Percentiles rank a stretch among this genome's conserved stretches.
Conservation (phyloP, 2,797 vertebrate species). For the Anas acuta region DNA sequence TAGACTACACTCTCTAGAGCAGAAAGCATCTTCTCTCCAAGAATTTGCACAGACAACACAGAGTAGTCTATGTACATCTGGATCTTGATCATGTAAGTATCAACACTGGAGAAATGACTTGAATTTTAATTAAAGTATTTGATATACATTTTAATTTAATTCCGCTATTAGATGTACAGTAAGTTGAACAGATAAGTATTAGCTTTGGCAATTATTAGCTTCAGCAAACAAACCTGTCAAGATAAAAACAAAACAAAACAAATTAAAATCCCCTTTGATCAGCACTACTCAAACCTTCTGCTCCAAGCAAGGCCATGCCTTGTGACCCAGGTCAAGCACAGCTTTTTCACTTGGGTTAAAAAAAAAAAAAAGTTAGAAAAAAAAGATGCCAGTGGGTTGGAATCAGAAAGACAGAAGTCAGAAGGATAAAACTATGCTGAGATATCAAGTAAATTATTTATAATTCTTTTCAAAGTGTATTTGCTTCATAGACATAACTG, state of each 20-base stretch:
- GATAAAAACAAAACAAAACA: background rate
- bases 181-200: constrained; percentile 14
- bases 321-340: background rate
- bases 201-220: background rate
- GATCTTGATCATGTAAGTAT: background rate
- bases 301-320: background rate
- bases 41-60: background rate
- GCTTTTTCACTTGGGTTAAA: background rate
- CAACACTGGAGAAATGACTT: background rate
- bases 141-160: background rate
- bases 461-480: background rate
- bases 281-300: background rate
- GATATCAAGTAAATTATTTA: background rate
- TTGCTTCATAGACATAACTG: background rate
- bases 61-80: background rate
- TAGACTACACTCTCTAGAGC: background rate
- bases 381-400: background rate
- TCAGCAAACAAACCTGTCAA: background rate
- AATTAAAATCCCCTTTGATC: background rate
- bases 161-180: constrained; percentile 21
- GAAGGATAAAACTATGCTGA: background rate
- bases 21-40: background rate
- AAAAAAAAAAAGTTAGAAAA: background rate
- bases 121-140: constrained; percentile 25
- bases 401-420: background rate